phyloP scores from a whole-genome alignment of 64 coral and sea anemone genomes.

The Anthopleura sola region DNA sequence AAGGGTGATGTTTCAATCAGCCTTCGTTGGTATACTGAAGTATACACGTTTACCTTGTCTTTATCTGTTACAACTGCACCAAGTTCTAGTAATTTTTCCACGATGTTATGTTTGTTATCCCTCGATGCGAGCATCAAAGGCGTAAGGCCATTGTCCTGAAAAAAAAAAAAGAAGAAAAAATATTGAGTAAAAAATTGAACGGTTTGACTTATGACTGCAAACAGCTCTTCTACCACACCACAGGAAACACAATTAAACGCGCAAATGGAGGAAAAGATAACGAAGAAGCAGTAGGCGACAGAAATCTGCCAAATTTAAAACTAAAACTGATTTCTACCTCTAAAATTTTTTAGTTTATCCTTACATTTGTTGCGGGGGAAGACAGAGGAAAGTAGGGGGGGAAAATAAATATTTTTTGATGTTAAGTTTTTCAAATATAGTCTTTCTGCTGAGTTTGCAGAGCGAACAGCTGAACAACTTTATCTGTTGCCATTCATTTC shows the following conservation, averaged over 20 bases:
- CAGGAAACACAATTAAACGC: conserved; percentile 3
- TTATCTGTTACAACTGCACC: conserved; percentile 67
- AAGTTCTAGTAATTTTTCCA: conserved; percentile 84
- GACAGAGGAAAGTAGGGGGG: neutral
- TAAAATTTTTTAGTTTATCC: neutral
- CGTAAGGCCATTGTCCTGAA: conserved; percentile 89
- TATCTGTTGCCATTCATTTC: neutral
- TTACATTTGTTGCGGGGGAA: neutral
- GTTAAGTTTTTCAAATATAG: neutral
- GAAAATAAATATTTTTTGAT: neutral
- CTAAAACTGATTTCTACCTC: neutral
- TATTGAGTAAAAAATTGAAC: neutral
- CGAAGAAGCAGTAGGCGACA: neutral
- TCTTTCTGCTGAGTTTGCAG: neutral
- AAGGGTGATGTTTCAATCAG: neutral
- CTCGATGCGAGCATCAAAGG: conserved; percentile 89
- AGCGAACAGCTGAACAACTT: neutral
- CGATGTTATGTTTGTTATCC: conserved; percentile 86
- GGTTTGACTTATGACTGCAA: neutral
- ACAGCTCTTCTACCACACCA: neutral
- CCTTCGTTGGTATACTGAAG: neutral
- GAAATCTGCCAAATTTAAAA: conserved; percentile 6
- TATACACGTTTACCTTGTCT: conserved; percentile 50
- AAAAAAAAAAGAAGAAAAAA: conserved; percentile 10
- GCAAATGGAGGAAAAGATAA: neutral